Conservation (phyloP, 2,113 vertebrate species). For the Cyrtonyx montezumae region DNA sequence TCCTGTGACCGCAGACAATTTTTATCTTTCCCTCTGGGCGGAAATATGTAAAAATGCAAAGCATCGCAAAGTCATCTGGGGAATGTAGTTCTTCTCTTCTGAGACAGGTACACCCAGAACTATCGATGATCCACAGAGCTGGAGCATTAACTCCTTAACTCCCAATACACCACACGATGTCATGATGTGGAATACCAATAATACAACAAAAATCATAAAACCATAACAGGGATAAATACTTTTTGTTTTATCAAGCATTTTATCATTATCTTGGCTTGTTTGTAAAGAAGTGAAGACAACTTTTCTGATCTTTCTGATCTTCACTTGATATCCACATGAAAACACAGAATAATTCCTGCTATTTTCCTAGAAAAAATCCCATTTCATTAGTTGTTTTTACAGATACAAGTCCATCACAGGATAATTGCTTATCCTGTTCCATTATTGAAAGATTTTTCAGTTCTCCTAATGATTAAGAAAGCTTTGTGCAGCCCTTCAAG, state of each 20-base stretch:
- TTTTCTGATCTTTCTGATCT: neutral
- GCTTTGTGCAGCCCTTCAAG: neutral
- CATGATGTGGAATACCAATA: too few relatives aligned
- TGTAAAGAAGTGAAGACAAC: neutral
- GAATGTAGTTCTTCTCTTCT: too few relatives aligned
- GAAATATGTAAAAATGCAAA: too few relatives aligned
- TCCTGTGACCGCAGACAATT: too few relatives aligned
- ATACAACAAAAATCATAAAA: too few relatives aligned
- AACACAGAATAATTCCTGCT: neutral
- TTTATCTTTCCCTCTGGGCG: too few relatives aligned
- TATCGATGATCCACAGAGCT: too few relatives aligned
- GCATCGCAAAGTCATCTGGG: too few relatives aligned
- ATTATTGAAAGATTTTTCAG: neutral
- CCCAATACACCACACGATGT: too few relatives aligned
- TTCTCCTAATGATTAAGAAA: neutral
- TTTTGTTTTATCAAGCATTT: neutral
- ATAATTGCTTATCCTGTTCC: neutral
- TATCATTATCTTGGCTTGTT: neutral
- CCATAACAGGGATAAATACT: too few relatives aligned
- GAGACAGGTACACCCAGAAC: too few relatives aligned
- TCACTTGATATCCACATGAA: neutral
- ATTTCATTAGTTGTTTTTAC: neutral
- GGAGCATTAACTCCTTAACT: too few relatives aligned
- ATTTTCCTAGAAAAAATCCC: neutral
- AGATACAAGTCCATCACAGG: neutral